Base-by-base conservation (phyloP, 2,888 invertebrate species). In the Chelonus formosanus region DNA sequence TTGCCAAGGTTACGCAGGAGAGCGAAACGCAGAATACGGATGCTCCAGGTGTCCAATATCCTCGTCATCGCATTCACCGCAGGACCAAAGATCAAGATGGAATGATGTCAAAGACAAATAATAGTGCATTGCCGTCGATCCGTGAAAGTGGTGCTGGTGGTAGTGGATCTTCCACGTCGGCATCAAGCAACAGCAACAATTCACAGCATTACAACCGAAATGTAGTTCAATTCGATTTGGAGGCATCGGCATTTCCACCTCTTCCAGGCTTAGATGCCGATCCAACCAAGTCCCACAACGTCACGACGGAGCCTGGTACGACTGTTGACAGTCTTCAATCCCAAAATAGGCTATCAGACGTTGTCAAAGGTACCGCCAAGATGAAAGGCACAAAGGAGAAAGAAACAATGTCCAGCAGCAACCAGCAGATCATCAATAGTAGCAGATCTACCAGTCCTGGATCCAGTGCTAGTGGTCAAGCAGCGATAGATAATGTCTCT, bases 221-320 rank as follows among this genome's bases (percentile, higher is more conserved):
- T 52, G 67, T 70, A 68, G 88, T 89, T 48, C 90, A 91, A 79
- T 93, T 93, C 84, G 93, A 93, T 84, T 86, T 93, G 75, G 92
- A 92, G 84, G 91, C 91, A 67, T 88, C 90, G 61, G 91, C 92
- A 63, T 93, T 93, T 83, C 93, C 93, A 71, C 93, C 93, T 67
- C 86, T 93, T 79, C 93, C 93, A 69, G 92, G 92, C 80, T 84
- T 87, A 69, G 86, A 86, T 71, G 81, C 81, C 67, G 85, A 83
- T 70, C 74, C 77, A 56, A 74, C 74, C 61, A 81, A 81, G 67
- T 68, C 75, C 34, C 79, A 79, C 67, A 80, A 75, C 66, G 63
- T 76, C 40, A 75, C 76, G 36, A 73, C 69, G 54, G 82, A 84
- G 69, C 10, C 53, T 6, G 44, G 32, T n/a, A 43, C 44, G 6